Evolutionary conservation across 2,113 vertebrate species (phyloP).

Genomic region (Pampusana beccarii): DNA sequence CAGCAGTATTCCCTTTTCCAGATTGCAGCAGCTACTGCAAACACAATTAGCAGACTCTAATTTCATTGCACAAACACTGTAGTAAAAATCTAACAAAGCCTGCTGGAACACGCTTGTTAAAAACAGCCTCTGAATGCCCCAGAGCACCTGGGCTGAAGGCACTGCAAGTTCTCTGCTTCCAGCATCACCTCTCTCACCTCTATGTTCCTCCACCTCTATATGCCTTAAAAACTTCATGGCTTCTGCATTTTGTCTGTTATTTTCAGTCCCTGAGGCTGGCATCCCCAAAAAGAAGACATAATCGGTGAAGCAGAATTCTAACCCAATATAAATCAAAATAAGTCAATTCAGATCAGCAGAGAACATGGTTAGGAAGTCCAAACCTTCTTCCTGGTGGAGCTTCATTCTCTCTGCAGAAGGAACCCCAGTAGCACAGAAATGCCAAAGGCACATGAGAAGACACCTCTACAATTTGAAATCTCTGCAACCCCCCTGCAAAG

Average conservation of each 20-base stretch:
- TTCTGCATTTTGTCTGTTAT: neutral
- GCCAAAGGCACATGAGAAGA: neutral
- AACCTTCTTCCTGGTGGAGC: neutral
- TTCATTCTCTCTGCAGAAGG: neutral
- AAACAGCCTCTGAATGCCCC: neutral
- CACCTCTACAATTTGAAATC: neutral
- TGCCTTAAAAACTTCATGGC: neutral
- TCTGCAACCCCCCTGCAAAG: neutral
- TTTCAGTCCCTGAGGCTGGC: neutral
- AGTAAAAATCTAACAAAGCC: neutral
- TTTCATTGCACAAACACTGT: neutral
- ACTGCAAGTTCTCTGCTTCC: neutral
- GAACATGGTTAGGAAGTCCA: neutral
- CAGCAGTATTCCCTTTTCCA: neutral
- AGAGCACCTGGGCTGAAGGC: neutral
- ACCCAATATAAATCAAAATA: neutral
- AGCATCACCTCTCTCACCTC: neutral
- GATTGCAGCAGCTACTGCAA: neutral
- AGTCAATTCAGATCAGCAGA: neutral
- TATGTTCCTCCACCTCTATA: fast-evolving
- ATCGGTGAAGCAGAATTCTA: neutral
- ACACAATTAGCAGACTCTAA: neutral
- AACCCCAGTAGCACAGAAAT: neutral
- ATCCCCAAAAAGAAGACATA: neutral
- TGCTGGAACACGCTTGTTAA: neutral